Conservation (phyloP, 2,797 vertebrate genomes). For the Semaprochilodus insignis region DNA sequence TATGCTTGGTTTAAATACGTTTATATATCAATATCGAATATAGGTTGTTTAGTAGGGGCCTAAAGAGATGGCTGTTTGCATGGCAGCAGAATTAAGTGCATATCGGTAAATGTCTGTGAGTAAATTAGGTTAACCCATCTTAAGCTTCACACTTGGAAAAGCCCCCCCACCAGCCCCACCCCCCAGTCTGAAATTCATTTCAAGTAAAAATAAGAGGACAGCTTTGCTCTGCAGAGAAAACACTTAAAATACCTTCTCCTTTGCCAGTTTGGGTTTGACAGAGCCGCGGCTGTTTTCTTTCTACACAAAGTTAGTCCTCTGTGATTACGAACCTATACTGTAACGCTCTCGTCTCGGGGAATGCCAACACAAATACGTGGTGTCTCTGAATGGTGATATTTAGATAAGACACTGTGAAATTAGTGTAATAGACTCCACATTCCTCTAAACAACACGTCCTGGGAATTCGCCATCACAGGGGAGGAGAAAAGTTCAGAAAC, state of each 20-base stretch:
- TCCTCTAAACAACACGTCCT: constrained; percentile 55
- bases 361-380: constrained; percentile 55
- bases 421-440: constrained; percentile 54
- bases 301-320: constrained; percentile 47
- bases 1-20: constrained; percentile 23
- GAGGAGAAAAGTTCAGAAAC: constrained; percentile 56
- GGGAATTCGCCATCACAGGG: constrained; percentile 56
- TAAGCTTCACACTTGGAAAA: constrained; percentile 47
- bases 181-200: constrained; percentile 60
- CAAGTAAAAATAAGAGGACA: constrained; percentile 55
- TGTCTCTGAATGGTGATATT: constrained; percentile 51
- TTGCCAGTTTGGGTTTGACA: constrained; percentile 52
- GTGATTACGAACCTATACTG: constrained; percentile 50
- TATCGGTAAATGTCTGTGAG: constrained; percentile 31
- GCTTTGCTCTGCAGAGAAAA: constrained; percentile 54
- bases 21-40: constrained; percentile 15
- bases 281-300: constrained; percentile 48
- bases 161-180: not conserved
- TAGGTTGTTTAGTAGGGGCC: constrained; percentile 47
- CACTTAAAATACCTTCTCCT: constrained; percentile 52
- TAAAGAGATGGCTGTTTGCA: constrained; percentile 48
- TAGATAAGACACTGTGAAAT: constrained; percentile 59
- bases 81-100: constrained; percentile 42
- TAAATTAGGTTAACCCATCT: constrained; percentile 58
- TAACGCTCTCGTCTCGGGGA: constrained; percentile 37